Base-by-base conservation (phyloP, 1,140 invertebrate species). In the Drosophila paulistorum region DNA sequence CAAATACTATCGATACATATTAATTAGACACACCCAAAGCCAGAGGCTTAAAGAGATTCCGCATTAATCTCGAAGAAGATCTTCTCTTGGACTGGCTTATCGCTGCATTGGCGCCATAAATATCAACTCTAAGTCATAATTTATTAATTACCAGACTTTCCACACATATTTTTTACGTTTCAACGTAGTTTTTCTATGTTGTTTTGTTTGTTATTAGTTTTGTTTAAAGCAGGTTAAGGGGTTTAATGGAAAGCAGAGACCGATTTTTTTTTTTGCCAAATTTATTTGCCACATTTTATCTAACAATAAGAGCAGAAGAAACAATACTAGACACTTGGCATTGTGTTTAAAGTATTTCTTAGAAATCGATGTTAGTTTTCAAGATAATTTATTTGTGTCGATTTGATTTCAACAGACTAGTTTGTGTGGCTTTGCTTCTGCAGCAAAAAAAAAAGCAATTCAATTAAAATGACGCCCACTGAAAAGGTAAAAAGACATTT, bases 1-100 rank as follows among this genome's bases (percentile, higher is more conserved):
- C 79, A 87, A 87, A 87, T 83, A 72, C 79, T 60, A 87, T 77
- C 76, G 83, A 86, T 86, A 86, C 83, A 86, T 86, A 86, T 86
- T 87, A 86, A 86, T 86, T 86, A 83, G 70, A 66, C 79, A 83
- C 83, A 77, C 83, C 83, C 83, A 73, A 66, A 68, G 74, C 82
- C 64, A 64, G 59, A 65, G 78, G 78, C 78, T 63, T 77, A 61
- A 71, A 67, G 41, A 68, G 59, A 65, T 35, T 55, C 55, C 60
- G 63, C 69, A 89, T 86, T 89, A 80, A 87, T 86, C 83, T 86
- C 55, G 35, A 41, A 60, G 45, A 45, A 79, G 73, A 87, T 86
- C 84, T 85, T n/a, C 17, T n/a, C 20, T 51, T 39, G 39, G 68
- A 51, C 45, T 51, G 9, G 39, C 66, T 86, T 77, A 87, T 86